phyloP scores from a whole-genome alignment of 2,797 vertebrate genomes.

The Anguilla anguilla region DNA sequence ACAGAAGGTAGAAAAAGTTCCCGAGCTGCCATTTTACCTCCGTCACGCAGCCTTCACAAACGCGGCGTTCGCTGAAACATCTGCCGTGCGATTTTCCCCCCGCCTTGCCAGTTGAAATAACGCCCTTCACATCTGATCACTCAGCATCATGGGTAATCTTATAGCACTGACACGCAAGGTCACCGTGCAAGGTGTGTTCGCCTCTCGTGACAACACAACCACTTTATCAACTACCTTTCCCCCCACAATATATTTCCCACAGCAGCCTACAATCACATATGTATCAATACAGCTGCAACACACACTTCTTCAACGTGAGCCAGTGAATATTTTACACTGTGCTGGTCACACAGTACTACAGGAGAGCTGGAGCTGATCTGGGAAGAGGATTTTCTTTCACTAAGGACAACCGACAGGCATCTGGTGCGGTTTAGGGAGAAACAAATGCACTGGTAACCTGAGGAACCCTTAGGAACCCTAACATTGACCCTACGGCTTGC shows the following conservation, averaged over 20 bases:
- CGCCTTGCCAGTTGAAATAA: background rate
- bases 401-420: background rate
- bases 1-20: background rate
- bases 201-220: background rate
- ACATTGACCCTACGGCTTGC: background rate
- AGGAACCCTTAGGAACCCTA: background rate
- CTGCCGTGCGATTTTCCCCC: background rate
- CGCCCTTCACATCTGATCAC: conserved; percentile 4
- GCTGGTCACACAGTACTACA: background rate
- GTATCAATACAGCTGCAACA: background rate
- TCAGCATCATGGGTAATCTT: conserved; percentile 16
- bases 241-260: background rate
- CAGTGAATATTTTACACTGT: background rate
- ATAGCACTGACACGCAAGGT: background rate
- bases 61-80: background rate
- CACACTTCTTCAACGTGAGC: background rate
- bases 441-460: background rate
- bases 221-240: background rate
- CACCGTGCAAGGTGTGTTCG: background rate
- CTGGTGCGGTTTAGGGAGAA: background rate
- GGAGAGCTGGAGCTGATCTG: background rate
- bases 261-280: background rate
- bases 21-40: background rate
- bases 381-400: background rate
- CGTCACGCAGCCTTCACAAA: background rate